phyloP scores from a whole-genome alignment of 1,140 invertebrate genomes.

The Myzus persicae region DNA sequence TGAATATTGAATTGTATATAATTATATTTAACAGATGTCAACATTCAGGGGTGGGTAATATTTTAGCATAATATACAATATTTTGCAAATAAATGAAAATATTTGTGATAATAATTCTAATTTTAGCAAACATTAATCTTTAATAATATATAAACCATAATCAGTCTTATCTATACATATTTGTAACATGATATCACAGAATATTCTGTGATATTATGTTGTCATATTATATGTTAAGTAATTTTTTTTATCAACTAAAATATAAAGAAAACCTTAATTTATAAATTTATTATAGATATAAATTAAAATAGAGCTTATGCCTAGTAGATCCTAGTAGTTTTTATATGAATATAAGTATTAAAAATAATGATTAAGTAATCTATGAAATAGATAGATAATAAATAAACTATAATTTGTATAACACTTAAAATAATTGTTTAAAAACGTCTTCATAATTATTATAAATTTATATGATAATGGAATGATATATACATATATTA shows the following conservation, averaged over 20 bases:
- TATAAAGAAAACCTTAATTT: constrained; percentile 7
- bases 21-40: not conserved
- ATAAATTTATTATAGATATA: not conserved
- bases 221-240: not conserved
- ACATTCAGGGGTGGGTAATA: not conserved
- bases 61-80: not conserved
- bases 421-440: constrained; percentile 12
- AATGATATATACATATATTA: not conserved
- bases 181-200: not conserved
- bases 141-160: not conserved
- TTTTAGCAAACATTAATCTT: not conserved
- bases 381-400: not conserved
- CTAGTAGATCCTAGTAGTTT: not conserved
- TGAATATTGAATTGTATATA: not conserved
- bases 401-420: constrained; percentile 25
- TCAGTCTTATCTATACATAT: constrained; percentile 32
- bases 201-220: not conserved
- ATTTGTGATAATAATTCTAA: not conserved
- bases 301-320: not conserved
- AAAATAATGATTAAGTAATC: not conserved
- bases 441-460: constrained; percentile 7
- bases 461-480: constrained; percentile 18
- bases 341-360: constrained; percentile 29
- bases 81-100: not conserved
- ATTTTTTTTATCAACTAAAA: not conserved